phyloP scores from a whole-genome alignment of 2,888 invertebrate species.

The Stenotaenia linearis region DNA sequence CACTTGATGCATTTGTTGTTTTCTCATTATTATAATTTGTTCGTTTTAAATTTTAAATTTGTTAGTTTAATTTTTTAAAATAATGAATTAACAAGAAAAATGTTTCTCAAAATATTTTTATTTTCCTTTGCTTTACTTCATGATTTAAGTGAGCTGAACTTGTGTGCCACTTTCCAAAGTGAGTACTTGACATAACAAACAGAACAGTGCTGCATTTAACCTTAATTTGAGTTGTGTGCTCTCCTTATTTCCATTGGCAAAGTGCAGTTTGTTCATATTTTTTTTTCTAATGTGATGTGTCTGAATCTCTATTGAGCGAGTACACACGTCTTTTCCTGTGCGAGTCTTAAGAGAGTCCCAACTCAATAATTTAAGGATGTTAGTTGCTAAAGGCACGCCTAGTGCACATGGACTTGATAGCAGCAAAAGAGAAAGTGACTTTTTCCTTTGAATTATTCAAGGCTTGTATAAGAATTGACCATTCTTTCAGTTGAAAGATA shows the following conservation, averaged over 20 bases:
- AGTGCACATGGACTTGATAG: slow-evolving; percentile 19
- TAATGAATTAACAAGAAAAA: too few relatives aligned
- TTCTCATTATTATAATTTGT: background rate
- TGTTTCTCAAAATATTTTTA: too few relatives aligned
- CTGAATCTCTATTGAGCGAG: background rate
- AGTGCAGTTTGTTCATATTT: slow-evolving; percentile 9
- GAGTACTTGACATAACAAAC: background rate
- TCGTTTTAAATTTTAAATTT: background rate
- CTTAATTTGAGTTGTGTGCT: background rate
- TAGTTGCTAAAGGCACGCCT: slow-evolving; percentile 14
- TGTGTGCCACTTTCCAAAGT: too few relatives aligned
- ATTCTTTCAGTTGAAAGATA: background rate
- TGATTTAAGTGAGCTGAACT: too few relatives aligned
- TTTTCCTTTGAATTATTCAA: slow-evolving; percentile 9
- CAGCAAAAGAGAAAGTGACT: slow-evolving; percentile 26
- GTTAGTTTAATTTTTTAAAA: too few relatives aligned
- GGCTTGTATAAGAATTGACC: background rate
- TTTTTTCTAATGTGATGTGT: background rate
- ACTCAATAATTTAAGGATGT: slow-evolving; percentile 23
- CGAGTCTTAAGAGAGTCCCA: background rate
- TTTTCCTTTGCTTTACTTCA: too few relatives aligned
- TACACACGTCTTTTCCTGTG: background rate
- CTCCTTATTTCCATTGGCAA: background rate
- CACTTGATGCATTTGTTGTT: background rate
- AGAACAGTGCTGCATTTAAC: background rate